These are phyloP conservation scores for Schlechtendalia chinensis DNA, from an alignment of 1,140 invertebrate genomes.

Conservation along the genomic window DNA sequence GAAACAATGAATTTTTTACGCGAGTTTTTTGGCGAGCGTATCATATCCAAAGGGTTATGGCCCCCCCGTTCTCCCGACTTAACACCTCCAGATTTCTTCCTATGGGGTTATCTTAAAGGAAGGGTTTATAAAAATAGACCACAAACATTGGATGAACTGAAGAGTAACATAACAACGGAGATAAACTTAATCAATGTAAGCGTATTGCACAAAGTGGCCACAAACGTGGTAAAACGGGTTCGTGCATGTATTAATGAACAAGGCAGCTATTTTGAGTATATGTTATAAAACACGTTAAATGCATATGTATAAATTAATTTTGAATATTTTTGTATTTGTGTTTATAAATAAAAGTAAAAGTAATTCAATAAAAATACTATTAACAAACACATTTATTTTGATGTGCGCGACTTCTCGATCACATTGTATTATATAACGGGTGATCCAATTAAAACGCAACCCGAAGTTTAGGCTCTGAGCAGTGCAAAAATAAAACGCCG, in stretches of 20 bases:
- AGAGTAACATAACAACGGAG: too few species aligned
- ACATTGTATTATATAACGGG: too few species aligned
- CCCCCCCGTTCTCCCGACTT: neutral
- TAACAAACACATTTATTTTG: too few species aligned
- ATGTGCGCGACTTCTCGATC: too few species aligned
- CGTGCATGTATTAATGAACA: constrained; percentile 3
- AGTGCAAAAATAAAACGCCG: too few species aligned
- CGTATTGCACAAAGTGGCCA: constrained; percentile 8
- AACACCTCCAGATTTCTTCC: too few species aligned
- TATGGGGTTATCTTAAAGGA: constrained; percentile 5
- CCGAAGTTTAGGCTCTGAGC: too few species aligned
- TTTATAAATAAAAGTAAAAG: constrained; percentile 9
- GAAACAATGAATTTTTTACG: too few species aligned
- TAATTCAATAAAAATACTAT: constrained; percentile 12
- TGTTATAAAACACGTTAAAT: too few species aligned
- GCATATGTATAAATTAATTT: constrained; percentile 12
- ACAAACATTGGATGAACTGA: constrained; percentile 1
- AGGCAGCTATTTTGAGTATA: neutral
- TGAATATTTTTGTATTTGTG: constrained; percentile 8
- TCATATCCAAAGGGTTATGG: neutral
- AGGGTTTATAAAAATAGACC: constrained; percentile 9
- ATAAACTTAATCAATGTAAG: neutral
- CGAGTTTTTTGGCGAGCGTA: constrained; percentile 1
- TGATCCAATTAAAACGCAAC: too few species aligned
- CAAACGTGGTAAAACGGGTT: constrained; percentile 3